Evolutionary conservation across 1,140 invertebrate species (phyloP), one percentile per base, ranked within the genome.

Genomic region (Hylyphantes graminicola): DNA sequence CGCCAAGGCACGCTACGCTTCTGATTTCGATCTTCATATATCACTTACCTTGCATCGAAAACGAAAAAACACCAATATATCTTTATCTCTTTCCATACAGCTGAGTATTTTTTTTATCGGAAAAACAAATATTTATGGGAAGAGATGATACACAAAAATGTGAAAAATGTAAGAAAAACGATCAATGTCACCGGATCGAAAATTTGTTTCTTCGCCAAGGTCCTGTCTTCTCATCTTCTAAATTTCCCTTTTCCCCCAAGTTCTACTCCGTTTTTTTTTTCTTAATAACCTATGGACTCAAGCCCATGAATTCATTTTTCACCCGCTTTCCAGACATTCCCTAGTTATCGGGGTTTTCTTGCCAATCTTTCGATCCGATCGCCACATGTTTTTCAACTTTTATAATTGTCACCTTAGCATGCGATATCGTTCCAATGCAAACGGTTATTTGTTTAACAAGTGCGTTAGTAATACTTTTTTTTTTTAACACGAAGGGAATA

Each of bases 151-250:
- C 13, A 17, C 11, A 19, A 21, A 70, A 74, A 73, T 57, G 57
- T 17, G 53, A 15, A 10, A 55, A 73, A 54, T 57, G 21, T 48
- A 57, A 68, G 77, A 81, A 81, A 73, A 81, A 73, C 57, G 79
- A 81, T 81, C 79, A 72, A 57, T 81, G 57, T 81, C 68, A 73
- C 64, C n/a, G 48, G 57, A 81, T 73, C 68, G 79, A 35, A 73
- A 81, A 81, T 81, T 81, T 81, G 79, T 81, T 73, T 59, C 59
- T 73, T 12, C 48, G 68, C 79, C 79, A 81, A 73, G 65, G 50
- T 73, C 67, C 73, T 81, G 64, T 17, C 79, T 81, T 81, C 72
- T 73, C 73, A 67, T 50, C 57, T 50, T 51, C 79, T 81, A 55
- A 53, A 55, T 53, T 73, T 57, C 73, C 59, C 15, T 73, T 7